Conservation (phyloP, 2,113 vertebrate genomes). For the Probosciger aterrimus region DNA sequence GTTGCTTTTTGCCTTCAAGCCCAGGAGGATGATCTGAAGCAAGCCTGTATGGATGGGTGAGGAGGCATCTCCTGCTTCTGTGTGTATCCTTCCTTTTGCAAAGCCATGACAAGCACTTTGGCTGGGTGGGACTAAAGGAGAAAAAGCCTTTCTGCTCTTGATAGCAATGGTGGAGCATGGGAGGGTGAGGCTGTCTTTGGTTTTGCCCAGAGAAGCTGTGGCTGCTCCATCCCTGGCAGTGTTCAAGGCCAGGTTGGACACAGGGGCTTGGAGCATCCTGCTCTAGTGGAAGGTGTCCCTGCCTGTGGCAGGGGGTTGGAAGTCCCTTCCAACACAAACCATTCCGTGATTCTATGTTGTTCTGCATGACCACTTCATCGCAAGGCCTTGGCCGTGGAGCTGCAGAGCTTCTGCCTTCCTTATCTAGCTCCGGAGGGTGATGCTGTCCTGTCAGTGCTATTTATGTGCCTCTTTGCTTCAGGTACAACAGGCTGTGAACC, state of each 20-base stretch:
- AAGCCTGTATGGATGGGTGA: neutral
- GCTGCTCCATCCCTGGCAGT: neutral
- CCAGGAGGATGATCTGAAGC: neutral
- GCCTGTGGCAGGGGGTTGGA: neutral
- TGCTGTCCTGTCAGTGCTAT: neutral
- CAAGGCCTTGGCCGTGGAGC: neutral
- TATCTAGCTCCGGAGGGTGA: neutral
- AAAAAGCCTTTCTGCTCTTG: neutral
- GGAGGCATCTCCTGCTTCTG: neutral
- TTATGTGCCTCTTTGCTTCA: neutral
- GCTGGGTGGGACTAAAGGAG: neutral
- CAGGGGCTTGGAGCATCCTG: neutral
- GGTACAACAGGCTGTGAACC: neutral
- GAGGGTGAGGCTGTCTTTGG: neutral
- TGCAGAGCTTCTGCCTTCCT: neutral
- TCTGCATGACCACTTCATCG: rapidly evolving
- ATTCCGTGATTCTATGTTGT: neutral
- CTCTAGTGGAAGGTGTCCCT: neutral
- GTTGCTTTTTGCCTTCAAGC: neutral
- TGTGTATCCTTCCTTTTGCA: neutral
- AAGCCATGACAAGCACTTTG: neutral
- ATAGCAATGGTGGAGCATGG: rapidly evolving
- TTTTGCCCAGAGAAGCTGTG: neutral
- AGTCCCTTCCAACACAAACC: neutral
- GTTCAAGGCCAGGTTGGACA: neutral